Percentiles rank a stretch among this genome's conserved stretches.
phyloP scores from a whole-genome alignment of 2,888 invertebrate species.

The Lamellibrachia satsuma region DNA sequence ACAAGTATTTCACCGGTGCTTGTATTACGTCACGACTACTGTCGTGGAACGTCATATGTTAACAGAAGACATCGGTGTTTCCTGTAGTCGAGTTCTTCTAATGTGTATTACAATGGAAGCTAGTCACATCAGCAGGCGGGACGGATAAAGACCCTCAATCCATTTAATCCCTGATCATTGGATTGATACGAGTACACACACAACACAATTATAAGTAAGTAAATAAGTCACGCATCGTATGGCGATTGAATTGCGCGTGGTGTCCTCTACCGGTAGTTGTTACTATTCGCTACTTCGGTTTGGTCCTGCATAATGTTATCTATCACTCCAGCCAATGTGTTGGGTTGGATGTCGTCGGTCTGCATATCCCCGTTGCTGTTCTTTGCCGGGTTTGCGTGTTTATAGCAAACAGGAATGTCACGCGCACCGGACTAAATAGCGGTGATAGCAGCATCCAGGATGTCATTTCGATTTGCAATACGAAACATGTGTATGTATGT shows the following conservation, averaged over 20 bases:
- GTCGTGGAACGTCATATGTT: not conserved
- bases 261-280: not conserved
- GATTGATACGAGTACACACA: not conserved
- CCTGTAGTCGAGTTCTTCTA: not conserved
- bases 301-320: constrained; percentile 3
- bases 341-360: not conserved
- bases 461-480: not conserved
- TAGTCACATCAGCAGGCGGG: not conserved
- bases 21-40: not conserved
- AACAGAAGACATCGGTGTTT: too few relatives aligned
- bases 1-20: not conserved
- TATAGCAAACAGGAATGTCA: not conserved
- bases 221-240: not conserved
- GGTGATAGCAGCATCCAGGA: not conserved
- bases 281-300: not conserved
- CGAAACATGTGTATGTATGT: not conserved
- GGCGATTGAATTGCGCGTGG: not conserved
- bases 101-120: not conserved
- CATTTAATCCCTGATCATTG: not conserved
- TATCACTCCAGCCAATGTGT: not conserved
- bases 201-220: not conserved
- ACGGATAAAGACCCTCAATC: not conserved
- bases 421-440: not conserved
- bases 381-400: not conserved
- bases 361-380: not conserved